Evolutionary conservation across 1,140 invertebrate species (phyloP).

Genomic region (Polypedilum vanderplanki): DNA sequence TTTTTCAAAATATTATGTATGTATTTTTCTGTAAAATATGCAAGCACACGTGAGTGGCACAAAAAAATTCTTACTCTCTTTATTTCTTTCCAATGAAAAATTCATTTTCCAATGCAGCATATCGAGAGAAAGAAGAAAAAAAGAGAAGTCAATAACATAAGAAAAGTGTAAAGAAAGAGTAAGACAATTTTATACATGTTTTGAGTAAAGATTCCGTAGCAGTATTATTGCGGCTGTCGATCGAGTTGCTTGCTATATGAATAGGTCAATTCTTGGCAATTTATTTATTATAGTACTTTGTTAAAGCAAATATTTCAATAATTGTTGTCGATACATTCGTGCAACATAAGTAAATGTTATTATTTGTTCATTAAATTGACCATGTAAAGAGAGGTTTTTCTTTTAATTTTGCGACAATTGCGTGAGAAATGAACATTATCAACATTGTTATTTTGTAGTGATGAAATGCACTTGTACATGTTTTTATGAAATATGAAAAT

Average conservation of each 20-base stretch:
- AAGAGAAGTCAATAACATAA: no score
- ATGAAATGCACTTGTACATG: not conserved
- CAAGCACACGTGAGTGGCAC: no score
- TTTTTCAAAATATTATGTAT: no score
- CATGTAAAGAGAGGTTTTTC: not conserved
- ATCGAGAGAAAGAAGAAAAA: no score
- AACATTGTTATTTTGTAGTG: not conserved
- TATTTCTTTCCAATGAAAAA: no score
- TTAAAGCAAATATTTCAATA: no score
- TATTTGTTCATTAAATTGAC: not conserved
- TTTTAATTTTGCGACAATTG: not conserved
- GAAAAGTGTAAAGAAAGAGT: not conserved
- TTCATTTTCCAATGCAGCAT: no score
- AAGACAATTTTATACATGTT: conserved; percentile 1
- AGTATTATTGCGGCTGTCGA: not conserved
- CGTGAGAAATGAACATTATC: conserved; percentile 10
- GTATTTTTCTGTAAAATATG: no score
- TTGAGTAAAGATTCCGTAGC: not conserved
- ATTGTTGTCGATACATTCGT: not conserved
- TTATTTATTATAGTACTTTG: no score
- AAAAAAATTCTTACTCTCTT: no score
- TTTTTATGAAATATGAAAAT: not conserved
- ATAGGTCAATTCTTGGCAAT: no score
- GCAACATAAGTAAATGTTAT: not conserved
- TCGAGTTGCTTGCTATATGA: not conserved